Evolutionary conservation across 2,888 invertebrate species (phyloP), one percentile per base, ranked within the genome.

Genomic region (Amorpha juglandis): DNA sequence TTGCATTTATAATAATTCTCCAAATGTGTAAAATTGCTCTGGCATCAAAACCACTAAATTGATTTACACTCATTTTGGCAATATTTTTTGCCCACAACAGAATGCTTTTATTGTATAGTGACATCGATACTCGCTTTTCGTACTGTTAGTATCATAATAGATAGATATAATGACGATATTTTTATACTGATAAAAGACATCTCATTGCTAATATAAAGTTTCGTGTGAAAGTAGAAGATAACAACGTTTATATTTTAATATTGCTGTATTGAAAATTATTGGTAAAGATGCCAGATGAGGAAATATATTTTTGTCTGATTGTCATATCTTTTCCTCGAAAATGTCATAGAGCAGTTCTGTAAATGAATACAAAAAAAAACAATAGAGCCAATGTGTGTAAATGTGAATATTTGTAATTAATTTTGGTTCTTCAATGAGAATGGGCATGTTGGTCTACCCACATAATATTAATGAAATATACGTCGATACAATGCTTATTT

Each of bases 111-210:
- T 50, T 6, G 14, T 51, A 50, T 38, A 58, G 38, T 58, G 21
- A 62, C 45, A 62, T 27, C 27, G 52, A 19, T 64, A 66, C 19
- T 53, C 12, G 62, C 62, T 66, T 69, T 69, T 63, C 38, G 68
- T 70, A 68, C 68, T 68, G 47, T 67, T 73, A 72, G 55, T 63
- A 71, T 64, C 71, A 72, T 65, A 74, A 70, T 72, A 72, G 71
- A 75, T 70, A 74, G 63, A 67, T 74, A 74, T 80, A 83, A 77
- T 84, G 78, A 87, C 74, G 74, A 91, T 92, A 91, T 91, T 92
- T 92, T 92, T 92, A 83, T 92, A 91, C 91, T 84, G 82, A 74
- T 81, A 82, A 88, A 88, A 88, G 81, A 89, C 86, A 87, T 85
- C 77, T 81, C 78, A n/a, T 66, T 58, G 58, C 63, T 62, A 67